phyloP scores from a whole-genome alignment of 2,888 invertebrate genomes.

The Macaria notata region DNA sequence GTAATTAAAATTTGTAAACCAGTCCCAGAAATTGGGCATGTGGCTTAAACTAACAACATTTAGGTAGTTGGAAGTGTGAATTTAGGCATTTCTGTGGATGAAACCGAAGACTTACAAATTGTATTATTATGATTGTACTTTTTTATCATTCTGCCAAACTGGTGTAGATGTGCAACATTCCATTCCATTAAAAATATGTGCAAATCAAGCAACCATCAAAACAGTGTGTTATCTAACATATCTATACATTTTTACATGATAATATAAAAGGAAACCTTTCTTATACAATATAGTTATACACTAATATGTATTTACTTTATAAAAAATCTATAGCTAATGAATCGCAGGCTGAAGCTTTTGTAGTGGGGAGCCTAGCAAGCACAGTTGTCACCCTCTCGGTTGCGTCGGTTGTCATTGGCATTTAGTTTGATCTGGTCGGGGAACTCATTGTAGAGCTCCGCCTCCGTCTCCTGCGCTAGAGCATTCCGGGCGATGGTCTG shows the following conservation, averaged over 20 bases:
- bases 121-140: conserved; percentile 11
- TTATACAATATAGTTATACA: conserved; percentile 69
- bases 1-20: no score
- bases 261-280: conserved; percentile 67
- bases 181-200: conserved; percentile 38
- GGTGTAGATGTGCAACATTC: conserved; percentile 29
- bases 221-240: conserved; percentile 47
- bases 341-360: conserved; percentile 49
- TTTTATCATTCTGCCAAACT: conserved; percentile 14
- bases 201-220: conserved; percentile 54
- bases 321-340: conserved; percentile 64
- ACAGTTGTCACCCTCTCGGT: conserved; percentile 88
- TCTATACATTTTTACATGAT: conserved; percentile 75
- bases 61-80: no score
- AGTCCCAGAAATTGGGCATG: no score
- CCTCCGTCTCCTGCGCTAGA: conserved; percentile 94
- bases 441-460: conserved; percentile 98
- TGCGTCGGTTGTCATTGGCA: conserved; percentile 87
- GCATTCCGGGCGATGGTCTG: conserved; percentile 99
- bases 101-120: no score
- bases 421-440: conserved; percentile 97
- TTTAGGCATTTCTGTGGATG: no score
- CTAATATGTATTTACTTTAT: conserved; percentile 64
- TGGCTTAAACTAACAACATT: no score
- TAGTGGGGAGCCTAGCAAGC: conserved; percentile 83